phyloP scores from a whole-genome alignment of 2,797 vertebrate genomes.

The Morus bassanus region DNA sequence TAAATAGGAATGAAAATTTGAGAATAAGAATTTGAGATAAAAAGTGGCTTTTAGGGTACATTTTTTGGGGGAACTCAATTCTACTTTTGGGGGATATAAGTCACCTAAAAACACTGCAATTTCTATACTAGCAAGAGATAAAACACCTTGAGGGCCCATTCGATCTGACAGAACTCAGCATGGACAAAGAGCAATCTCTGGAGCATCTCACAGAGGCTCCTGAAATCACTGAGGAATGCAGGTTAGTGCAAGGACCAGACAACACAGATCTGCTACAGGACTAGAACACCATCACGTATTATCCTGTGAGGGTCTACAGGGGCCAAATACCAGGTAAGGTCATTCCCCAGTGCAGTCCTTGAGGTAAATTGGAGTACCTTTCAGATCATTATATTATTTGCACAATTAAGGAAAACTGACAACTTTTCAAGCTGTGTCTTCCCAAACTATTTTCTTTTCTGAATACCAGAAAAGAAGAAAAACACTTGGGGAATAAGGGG shows the following conservation, averaged over 20 bases:
- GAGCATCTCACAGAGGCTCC: background rate
- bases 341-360: no score
- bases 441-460: background rate
- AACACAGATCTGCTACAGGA: background rate
- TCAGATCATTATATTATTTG: no score
- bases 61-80: background rate
- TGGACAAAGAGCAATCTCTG: fast-evolving
- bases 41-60: background rate
- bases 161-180: background rate
- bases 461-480: background rate
- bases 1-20: background rate
- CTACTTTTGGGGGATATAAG: background rate
- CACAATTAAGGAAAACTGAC: background rate
- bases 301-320: fast-evolving
- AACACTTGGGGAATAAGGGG: fast-evolving
- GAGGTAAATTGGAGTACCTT: background rate
- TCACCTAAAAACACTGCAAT: background rate
- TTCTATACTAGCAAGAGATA: background rate
- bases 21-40: background rate
- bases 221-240: no score
- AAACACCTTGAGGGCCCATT: background rate
- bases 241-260: background rate
- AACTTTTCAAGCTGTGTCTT: background rate
- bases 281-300: fast-evolving
- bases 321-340: background rate